A percentile compares a stretch with the other conserved stretches of the same genome.
Evolutionary conservation across 2,797 vertebrate genomes (phyloP).

Genomic region (Sebastes flavidus): DNA sequence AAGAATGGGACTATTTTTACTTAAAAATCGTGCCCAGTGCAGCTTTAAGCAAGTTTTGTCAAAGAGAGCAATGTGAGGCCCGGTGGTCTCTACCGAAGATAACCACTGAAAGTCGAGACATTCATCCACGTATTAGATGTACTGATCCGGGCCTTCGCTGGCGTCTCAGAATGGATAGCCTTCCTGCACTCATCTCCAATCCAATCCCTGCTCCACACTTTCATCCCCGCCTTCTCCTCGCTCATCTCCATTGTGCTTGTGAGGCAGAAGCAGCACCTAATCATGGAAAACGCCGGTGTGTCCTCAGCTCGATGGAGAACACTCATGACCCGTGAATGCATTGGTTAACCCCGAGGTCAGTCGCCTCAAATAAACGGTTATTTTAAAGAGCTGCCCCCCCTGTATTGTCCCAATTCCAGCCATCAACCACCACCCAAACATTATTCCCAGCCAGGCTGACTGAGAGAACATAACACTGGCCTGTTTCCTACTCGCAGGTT

Average conservation of each 20-base stretch:
- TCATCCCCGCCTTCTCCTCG: neutral
- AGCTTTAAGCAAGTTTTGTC: slow-evolving; percentile 10
- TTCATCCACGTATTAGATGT: slow-evolving; percentile 12
- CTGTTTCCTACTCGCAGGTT: neutral
- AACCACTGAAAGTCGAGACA: slow-evolving; percentile 20
- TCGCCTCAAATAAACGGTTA: slow-evolving; percentile 8
- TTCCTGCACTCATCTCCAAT: neutral
- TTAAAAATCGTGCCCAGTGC: neutral
- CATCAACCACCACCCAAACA: neutral
- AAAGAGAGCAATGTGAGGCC: slow-evolving; percentile 10
- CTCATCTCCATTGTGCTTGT: slow-evolving; percentile 35
- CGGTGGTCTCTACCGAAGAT: slow-evolving; percentile 6
- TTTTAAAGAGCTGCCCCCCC: slow-evolving; percentile 7
- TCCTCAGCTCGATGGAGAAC: slow-evolving; percentile 11
- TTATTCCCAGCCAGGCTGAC: neutral
- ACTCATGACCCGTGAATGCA: slow-evolving; percentile 23
- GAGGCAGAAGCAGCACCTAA: slow-evolving; percentile 32
- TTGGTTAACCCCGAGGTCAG: slow-evolving; percentile 33
- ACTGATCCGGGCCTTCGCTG: neutral
- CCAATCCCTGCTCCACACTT: neutral
- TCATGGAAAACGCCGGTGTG: slow-evolving; percentile 18
- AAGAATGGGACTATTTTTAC: neutral
- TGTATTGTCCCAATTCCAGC: neutral
- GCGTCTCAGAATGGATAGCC: slow-evolving; percentile 23
- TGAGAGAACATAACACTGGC: neutral